Conservation (phyloP, 2,113 vertebrate species). For the Chaetura pelagica region DNA sequence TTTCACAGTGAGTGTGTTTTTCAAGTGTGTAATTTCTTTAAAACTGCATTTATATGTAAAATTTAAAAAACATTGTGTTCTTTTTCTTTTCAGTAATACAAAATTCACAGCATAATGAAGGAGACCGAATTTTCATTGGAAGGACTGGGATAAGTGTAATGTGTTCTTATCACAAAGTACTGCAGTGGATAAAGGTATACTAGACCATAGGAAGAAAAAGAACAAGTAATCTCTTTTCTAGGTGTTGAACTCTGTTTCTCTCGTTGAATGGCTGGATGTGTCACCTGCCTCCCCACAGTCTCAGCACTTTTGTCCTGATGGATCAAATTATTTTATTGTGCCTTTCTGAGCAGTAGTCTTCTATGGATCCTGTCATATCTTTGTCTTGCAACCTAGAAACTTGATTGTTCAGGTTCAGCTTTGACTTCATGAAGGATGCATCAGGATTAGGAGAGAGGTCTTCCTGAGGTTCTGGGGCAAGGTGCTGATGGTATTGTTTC, state of each 20-base stretch:
- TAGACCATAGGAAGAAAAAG: background rate
- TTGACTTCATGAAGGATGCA: background rate
- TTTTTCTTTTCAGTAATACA: constrained; percentile 74
- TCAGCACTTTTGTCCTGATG: background rate
- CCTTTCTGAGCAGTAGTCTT: background rate
- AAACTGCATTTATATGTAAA: background rate
- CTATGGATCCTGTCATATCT: background rate
- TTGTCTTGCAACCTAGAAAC: background rate
- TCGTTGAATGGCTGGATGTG: background rate
- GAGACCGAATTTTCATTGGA: constrained; percentile 81
- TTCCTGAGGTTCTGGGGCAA: background rate
- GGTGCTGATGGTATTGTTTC: background rate
- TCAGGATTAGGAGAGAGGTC: background rate
- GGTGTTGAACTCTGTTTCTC: background rate
- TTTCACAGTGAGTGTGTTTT: background rate
- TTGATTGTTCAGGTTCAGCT: background rate
- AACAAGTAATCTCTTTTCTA: background rate
- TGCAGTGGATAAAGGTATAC: constrained; percentile 91
- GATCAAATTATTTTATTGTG: background rate
- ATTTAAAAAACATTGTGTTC: background rate
- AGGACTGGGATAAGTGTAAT: constrained; percentile 90
- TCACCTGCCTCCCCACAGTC: background rate
- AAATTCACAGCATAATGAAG: constrained; percentile 68
- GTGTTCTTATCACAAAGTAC: constrained; percentile 84
- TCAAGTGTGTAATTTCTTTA: background rate